phyloP scores from a whole-genome alignment of 2,888 invertebrate genomes.

The Lumbricus terrestris region DNA sequence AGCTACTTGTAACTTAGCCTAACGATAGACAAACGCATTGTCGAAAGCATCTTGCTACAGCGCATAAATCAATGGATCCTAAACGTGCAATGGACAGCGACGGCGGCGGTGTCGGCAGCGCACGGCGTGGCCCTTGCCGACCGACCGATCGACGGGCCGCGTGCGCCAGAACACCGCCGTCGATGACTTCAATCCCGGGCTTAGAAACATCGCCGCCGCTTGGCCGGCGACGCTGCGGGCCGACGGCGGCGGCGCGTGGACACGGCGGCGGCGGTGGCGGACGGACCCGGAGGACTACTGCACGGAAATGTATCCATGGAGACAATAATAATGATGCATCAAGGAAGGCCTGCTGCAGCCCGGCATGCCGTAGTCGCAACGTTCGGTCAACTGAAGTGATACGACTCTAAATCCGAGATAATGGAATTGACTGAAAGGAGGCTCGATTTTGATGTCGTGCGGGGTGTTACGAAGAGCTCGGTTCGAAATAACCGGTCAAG shows the following conservation, averaged over 20 bases:
- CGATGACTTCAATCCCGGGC: background rate
- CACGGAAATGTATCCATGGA: background rate
- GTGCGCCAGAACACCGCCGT: background rate
- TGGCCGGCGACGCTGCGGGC: background rate
- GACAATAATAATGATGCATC: conserved; percentile 3
- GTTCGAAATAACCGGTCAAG: background rate
- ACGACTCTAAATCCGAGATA: background rate
- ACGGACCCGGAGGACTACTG: background rate
- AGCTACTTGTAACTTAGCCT: background rate
- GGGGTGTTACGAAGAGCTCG: background rate
- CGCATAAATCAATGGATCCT: background rate
- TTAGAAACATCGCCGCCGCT: background rate
- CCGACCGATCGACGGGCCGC: no score
- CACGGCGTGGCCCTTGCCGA: background rate
- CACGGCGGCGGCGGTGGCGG: background rate
- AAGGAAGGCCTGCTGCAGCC: background rate
- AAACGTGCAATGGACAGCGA: background rate
- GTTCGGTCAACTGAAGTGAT: background rate
- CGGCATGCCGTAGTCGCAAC: background rate
- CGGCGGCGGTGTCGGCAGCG: no score
- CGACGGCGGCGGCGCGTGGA: no score
- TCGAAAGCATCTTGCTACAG: background rate
- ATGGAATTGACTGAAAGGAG: background rate
- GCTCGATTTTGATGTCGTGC: background rate
- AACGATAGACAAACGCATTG: background rate